A percentile compares a stretch with the other conserved stretches of the same genome.
Conservation (phyloP, 2,113 vertebrate genomes). For the Clarias batrachus region DNA sequence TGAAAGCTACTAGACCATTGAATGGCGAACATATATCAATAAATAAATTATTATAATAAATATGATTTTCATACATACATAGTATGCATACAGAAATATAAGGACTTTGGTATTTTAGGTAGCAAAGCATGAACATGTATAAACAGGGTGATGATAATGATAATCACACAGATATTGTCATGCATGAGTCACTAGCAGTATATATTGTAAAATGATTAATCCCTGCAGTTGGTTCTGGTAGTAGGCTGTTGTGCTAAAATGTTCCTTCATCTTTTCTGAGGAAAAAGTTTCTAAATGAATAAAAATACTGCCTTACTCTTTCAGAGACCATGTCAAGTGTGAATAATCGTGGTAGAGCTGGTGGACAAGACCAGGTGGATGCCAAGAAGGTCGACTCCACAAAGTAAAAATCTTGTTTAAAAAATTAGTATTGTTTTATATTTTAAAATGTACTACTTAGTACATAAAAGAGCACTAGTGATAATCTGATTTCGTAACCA, state of each 20-base stretch:
- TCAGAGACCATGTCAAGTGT: constrained; percentile 20
- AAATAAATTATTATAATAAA: too few species aligned
- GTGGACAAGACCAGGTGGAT: constrained; percentile 36
- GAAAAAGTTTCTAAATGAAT: background rate
- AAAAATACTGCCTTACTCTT: background rate
- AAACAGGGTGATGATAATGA: background rate
- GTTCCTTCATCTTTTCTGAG: background rate
- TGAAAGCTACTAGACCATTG: background rate
- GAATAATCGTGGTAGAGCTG: background rate
- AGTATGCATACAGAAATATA: background rate
- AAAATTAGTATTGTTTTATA: background rate
- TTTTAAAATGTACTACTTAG: background rate
- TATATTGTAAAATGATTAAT: background rate
- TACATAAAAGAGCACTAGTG: background rate
- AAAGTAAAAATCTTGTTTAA: constrained; percentile 19
- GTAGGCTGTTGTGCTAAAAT: background rate
- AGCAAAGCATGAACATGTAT: background rate
- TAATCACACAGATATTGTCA: background rate
- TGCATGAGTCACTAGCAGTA: background rate
- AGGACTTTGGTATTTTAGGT: background rate
- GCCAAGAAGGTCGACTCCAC: background rate
- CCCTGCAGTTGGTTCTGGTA: background rate
- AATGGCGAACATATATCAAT: background rate
- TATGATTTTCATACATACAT: background rate
- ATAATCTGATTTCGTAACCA: background rate